Evolutionary conservation across 2,888 invertebrate species (phyloP).

Genomic region (Drosophila prostipennis): DNA sequence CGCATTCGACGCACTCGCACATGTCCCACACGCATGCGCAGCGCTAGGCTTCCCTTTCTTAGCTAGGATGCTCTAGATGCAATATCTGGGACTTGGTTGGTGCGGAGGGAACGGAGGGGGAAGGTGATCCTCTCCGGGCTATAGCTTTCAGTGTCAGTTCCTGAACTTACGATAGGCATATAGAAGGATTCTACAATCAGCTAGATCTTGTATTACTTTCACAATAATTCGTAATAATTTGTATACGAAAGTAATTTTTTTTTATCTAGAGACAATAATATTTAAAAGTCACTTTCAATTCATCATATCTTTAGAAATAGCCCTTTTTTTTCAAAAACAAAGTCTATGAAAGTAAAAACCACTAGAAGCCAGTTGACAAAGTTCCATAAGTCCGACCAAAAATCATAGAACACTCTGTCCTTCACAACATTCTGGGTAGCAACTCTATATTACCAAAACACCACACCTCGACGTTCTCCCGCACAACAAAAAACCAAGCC

Average conservation of each 20-base stretch:
- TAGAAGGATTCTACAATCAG: background rate
- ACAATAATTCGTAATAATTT: background rate
- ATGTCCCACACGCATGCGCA: slow-evolving; percentile 91
- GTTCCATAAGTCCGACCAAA: background rate
- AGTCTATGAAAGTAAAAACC: background rate
- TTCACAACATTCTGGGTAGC: no score
- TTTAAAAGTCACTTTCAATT: no score
- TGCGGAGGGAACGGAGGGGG: background rate
- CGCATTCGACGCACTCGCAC: slow-evolving; percentile 86
- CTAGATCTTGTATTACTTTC: background rate
- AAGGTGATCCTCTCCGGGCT: background rate
- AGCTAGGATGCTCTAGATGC: slow-evolving; percentile 23
- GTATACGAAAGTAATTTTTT: background rate
- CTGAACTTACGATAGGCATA: background rate
- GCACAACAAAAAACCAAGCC: slow-evolving; percentile 15
- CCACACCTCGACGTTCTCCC: slow-evolving; percentile 9
- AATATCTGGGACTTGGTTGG: slow-evolving; percentile 23
- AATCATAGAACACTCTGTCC: background rate
- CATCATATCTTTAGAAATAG: no score
- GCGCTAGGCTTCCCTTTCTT: slow-evolving; percentile 87
- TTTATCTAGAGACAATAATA: no score
- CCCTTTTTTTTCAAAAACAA: no score
- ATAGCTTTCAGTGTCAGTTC: slow-evolving; percentile 7
- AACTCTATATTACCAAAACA: background rate
- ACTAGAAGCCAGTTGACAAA: background rate